phyloP scores from a whole-genome alignment of 2,797 vertebrate species.

The Silurus lanzhouensis region DNA sequence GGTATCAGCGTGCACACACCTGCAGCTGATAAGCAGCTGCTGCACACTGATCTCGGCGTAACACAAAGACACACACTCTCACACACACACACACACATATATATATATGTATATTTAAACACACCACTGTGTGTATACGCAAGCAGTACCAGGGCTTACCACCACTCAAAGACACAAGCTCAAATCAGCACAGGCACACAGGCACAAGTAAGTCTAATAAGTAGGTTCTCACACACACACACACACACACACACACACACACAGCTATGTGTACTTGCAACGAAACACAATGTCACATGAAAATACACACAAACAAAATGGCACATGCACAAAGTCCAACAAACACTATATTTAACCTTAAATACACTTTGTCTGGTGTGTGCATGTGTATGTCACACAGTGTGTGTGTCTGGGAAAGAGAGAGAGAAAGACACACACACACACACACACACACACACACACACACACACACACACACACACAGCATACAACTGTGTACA shows the following conservation, averaged over 20 bases:
- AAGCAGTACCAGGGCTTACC: constrained; percentile 1
- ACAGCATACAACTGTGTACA: neutral
- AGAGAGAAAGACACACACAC: neutral
- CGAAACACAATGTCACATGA: neutral
- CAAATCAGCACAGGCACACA: constrained; percentile 43
- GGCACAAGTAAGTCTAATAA: constrained; percentile 11
- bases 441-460: neutral
- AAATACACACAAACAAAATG: neutral
- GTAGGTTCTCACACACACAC: neutral
- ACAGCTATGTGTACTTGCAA: neutral
- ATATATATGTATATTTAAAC: constrained; percentile 9
- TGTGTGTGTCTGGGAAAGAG: no score
- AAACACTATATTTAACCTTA: neutral
- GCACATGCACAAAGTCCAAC: neutral
- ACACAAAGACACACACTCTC: constrained; percentile 51
- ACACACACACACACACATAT: constrained; percentile 59
- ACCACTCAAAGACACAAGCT: constrained; percentile 18
- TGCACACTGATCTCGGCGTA: constrained; percentile 71
- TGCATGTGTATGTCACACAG: no score
- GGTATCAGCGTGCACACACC: constrained; percentile 83
- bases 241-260: constrained; percentile 10
- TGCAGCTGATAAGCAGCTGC: constrained; percentile 81
- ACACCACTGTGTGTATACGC: constrained; percentile 6
- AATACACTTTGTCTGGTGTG: neutral
- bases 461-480: constrained; percentile 28